Evolutionary conservation across 92 coral and sea anemone genomes (phyloP).

Genomic region (Blastomussa wellsi): DNA sequence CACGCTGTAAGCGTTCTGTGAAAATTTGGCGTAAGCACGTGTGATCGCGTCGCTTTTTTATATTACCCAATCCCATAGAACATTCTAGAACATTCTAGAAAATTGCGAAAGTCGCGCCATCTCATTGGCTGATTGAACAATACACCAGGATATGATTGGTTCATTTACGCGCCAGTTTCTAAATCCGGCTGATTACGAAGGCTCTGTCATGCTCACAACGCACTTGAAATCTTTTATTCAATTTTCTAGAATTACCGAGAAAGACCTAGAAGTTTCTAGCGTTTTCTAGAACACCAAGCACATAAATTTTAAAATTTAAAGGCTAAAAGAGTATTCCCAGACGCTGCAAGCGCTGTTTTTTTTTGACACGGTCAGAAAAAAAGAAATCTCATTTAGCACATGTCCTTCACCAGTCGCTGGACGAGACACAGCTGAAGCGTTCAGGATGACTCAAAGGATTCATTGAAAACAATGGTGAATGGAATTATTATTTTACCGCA

Average conservation of each 20-base stretch:
- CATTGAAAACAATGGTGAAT: not conserved
- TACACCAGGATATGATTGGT: slow-evolving; percentile 54
- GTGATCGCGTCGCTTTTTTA: slow-evolving; percentile 29
- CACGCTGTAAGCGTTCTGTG: not conserved
- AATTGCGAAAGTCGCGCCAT: slow-evolving; percentile 26
- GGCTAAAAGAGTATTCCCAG: not conserved
- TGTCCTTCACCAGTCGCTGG: not conserved
- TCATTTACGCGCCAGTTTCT: slow-evolving; percentile 38
- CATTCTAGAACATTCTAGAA: slow-evolving; percentile 73
- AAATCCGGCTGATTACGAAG: slow-evolving; percentile 28
- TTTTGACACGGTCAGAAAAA: not conserved
- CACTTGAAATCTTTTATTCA: slow-evolving; percentile 9
- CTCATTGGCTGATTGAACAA: slow-evolving; percentile 35
- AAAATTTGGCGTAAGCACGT: slow-evolving; percentile 32
- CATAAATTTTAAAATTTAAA: not conserved
- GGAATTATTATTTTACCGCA: not conserved
- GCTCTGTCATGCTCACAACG: slow-evolving; percentile 26
- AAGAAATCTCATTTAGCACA: not conserved
- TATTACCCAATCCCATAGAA: slow-evolving; percentile 1
- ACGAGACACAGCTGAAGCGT: not conserved
- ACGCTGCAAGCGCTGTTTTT: not conserved
- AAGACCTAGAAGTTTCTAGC: too few species aligned
- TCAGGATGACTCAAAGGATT: not conserved
- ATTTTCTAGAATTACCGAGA: slow-evolving; percentile 36
- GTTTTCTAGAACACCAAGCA: not conserved